phyloP scores from a whole-genome alignment of 2,113 vertebrate species.

The Eupsittula cactorum region DNA sequence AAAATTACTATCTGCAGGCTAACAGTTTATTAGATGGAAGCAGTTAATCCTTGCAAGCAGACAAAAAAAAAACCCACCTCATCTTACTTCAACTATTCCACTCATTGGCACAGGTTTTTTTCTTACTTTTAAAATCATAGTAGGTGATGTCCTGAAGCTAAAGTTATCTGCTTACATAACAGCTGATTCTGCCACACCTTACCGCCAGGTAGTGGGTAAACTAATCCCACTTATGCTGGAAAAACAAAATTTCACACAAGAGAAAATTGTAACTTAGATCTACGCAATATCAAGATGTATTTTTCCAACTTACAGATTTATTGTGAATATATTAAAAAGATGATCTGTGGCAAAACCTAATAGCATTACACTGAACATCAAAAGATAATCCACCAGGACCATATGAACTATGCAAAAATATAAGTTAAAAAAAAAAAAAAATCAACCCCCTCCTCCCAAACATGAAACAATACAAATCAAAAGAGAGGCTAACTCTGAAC shows the following conservation, averaged over 20 bases:
- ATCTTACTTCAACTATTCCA: not conserved
- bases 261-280: not conserved
- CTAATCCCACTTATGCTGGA: not conserved
- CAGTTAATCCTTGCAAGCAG: not conserved
- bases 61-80: not conserved
- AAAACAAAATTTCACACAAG: not conserved
- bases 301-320: not conserved
- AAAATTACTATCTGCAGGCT: not conserved
- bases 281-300: not conserved
- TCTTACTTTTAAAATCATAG: not conserved
- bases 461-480: not conserved
- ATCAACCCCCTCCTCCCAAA: not conserved
- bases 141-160: not conserved
- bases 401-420: not conserved
- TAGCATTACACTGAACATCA: not conserved
- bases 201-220: not conserved
- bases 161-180: not conserved
- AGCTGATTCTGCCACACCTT: not conserved
- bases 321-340: not conserved
- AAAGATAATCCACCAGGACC: not conserved
- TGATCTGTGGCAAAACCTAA: not conserved
- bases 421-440: not conserved
- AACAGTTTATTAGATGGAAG: not conserved
- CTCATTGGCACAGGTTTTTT: not conserved
- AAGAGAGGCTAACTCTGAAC: slow-evolving; percentile 80